These are phyloP conservation scores for Cyprinella venusta DNA, from an alignment of 2,797 vertebrate genomes.

Conservation along the genomic window DNA sequence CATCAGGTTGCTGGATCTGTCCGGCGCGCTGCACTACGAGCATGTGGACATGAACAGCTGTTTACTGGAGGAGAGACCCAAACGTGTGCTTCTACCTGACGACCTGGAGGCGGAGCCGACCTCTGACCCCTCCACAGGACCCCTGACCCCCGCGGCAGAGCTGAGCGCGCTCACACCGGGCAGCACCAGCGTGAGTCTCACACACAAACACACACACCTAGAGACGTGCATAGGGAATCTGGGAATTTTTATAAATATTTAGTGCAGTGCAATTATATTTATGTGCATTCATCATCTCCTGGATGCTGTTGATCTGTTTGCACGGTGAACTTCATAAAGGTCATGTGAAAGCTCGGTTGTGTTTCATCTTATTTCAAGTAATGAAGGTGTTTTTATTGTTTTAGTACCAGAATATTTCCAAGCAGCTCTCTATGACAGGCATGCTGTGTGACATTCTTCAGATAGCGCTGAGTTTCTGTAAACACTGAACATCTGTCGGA, in stretches of 20 bases:
- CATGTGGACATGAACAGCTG: constrained; percentile 85
- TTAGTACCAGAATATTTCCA: neutral
- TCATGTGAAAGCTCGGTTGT: neutral
- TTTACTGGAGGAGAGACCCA: constrained; percentile 76
- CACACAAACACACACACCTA: neutral
- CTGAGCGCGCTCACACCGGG: constrained; percentile 61
- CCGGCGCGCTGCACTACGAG: constrained; percentile 79
- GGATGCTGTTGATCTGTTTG: neutral
- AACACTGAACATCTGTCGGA: neutral
- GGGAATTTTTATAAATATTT: neutral
- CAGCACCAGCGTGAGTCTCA: constrained; percentile 63
- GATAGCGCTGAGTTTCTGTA: constrained; percentile 26
- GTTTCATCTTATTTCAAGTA: neutral
- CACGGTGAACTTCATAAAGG: neutral
- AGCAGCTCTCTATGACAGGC: neutral
- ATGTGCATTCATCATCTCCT: neutral
- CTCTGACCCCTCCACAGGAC: constrained; percentile 64
- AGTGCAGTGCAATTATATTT: neutral
- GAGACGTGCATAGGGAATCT: accelerated
- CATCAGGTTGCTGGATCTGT: constrained; percentile 89
- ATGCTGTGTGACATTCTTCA: constrained; percentile 25
- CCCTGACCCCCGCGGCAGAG: constrained; percentile 61
- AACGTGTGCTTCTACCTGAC: constrained; percentile 65
- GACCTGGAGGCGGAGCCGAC: constrained; percentile 71
- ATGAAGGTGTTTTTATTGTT: neutral